A percentile compares a stretch with the other conserved stretches of the same genome.
Evolutionary conservation across 2,797 vertebrate genomes (phyloP).

Genomic region (Anguilla megastoma): DNA sequence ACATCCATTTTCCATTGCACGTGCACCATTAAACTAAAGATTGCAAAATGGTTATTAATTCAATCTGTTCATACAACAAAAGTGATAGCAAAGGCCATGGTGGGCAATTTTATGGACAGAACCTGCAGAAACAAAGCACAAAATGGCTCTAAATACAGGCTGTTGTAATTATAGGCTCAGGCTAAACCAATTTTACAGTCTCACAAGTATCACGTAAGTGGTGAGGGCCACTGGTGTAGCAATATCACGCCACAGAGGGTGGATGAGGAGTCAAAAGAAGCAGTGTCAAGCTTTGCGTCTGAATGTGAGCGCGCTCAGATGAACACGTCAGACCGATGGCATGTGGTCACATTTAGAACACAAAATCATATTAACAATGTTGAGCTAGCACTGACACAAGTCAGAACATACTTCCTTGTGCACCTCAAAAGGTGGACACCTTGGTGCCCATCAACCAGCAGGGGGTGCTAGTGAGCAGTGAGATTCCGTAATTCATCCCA

Average conservation of each 20-base stretch:
- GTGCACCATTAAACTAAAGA: not conserved
- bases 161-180: not conserved
- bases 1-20: not conserved
- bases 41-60: slow-evolving; percentile 6
- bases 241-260: not conserved
- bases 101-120: slow-evolving; percentile 9
- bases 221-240: not conserved
- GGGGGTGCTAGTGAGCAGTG: too few species aligned
- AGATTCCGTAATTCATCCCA: too few species aligned
- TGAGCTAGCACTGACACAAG: too few species aligned
- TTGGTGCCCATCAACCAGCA: too few species aligned
- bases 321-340: not conserved
- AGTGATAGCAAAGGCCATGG: not conserved
- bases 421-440: too few species aligned
- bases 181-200: not conserved
- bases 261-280: not conserved
- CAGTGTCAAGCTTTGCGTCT: not conserved
- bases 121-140: not conserved
- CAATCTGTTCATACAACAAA: slow-evolving; percentile 11
- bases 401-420: too few species aligned
- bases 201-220: not conserved
- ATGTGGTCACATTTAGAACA: not conserved
- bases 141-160: not conserved
- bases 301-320: not conserved
- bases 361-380: not conserved